Evolutionary conservation across 2,113 vertebrate genomes (phyloP).

Genomic region (Riparia riparia): DNA sequence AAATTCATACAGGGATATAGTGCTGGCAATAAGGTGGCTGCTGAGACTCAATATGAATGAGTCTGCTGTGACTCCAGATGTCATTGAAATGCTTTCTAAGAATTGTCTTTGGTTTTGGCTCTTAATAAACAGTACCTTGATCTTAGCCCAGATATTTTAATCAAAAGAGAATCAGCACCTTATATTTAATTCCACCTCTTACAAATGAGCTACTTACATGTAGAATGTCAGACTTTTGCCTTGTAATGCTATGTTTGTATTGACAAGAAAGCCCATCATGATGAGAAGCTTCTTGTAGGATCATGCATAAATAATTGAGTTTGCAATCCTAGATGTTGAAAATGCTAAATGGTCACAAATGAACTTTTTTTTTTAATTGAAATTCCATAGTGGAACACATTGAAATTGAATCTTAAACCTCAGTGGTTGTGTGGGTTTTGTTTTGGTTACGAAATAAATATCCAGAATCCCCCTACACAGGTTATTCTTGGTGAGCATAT

Average conservation of each 20-base stretch:
- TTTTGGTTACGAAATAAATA: not conserved
- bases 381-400: not conserved
- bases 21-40: not conserved
- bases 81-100: not conserved
- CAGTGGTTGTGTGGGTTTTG: not conserved
- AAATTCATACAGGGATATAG: not conserved
- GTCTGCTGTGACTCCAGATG: not conserved
- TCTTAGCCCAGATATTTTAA: not conserved
- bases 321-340: not conserved
- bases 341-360: not conserved
- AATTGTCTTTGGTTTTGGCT: not conserved
- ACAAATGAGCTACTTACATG: not conserved
- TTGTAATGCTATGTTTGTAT: not conserved
- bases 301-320: not conserved
- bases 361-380: not conserved
- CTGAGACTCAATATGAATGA: not conserved
- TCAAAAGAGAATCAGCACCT: not conserved
- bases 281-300: not conserved
- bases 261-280: not conserved
- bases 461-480: not conserved
- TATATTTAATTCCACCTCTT: not conserved
- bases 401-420: not conserved
- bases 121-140: not conserved
- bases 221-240: not conserved
- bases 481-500: not conserved